phyloP scores from a whole-genome alignment of 2,888 invertebrate species.

The Cataglyphis cursor region DNA sequence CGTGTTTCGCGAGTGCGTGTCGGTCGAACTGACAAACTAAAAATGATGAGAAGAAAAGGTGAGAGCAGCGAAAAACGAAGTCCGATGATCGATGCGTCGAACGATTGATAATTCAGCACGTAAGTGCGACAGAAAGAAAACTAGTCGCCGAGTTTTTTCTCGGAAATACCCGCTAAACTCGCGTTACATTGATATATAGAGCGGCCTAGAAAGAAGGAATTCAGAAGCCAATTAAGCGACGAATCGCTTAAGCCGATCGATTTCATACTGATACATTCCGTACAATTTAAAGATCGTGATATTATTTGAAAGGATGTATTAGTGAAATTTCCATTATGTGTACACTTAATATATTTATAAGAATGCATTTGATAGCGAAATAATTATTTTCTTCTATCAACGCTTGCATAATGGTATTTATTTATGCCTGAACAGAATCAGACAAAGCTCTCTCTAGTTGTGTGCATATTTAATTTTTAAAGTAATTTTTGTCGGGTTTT shows the following conservation, averaged over 20 bases:
- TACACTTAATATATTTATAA: background rate
- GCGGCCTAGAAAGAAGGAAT: background rate
- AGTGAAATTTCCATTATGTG: background rate
- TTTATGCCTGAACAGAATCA: background rate
- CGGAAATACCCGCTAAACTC: constrained; percentile 48
- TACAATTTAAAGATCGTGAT: background rate
- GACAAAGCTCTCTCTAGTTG: background rate
- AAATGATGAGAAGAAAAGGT: constrained; percentile 68
- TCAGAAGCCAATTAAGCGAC: constrained; percentile 35
- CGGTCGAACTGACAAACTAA: constrained; percentile 59
- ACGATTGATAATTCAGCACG: constrained; percentile 52
- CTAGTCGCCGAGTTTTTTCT: constrained; percentile 44
- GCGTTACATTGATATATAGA: background rate
- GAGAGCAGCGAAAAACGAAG: constrained; percentile 52
- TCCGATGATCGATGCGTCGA: constrained; percentile 65
- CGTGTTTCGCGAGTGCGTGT: constrained; percentile 52
- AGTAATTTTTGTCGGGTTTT: background rate
- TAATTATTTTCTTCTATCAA: background rate
- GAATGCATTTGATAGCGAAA: background rate
- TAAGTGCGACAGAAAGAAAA: constrained; percentile 58
- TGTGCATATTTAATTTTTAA: background rate
- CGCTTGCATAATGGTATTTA: background rate
- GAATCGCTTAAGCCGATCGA: background rate
- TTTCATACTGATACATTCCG: background rate
- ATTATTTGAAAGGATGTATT: background rate